phyloP scores from a whole-genome alignment of 2,888 invertebrate genomes.

The Cryptosula pallasiana region DNA sequence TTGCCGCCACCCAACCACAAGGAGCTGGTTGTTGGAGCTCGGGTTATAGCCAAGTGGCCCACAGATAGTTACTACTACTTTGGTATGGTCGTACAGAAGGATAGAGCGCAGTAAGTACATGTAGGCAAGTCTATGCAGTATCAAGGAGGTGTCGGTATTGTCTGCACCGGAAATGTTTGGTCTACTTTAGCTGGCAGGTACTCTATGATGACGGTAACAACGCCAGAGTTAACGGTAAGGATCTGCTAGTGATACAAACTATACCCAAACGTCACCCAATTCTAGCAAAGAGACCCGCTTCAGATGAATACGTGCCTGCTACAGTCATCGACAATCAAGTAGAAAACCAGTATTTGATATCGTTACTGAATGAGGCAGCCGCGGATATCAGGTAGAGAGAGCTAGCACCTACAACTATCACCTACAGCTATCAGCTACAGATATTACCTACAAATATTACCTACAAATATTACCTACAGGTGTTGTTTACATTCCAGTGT shows the following conservation, averaged over 20 bases:
- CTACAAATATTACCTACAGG: no score
- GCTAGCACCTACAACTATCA: no score
- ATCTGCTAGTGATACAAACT: background rate
- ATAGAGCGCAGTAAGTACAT: background rate
- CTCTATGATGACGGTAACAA: background rate
- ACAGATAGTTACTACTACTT: slow-evolving; percentile 8
- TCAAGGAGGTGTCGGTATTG: no score
- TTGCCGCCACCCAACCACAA: background rate
- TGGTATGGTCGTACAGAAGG: slow-evolving; percentile 15
- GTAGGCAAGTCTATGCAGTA: no score
- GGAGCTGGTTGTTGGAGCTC: background rate
- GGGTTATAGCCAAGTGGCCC: slow-evolving; percentile 9
- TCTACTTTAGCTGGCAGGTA: slow-evolving; percentile 1
- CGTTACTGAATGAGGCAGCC: background rate
- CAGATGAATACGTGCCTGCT: background rate
- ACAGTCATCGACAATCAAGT: background rate
- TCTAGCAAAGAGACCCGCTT: background rate
- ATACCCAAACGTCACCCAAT: slow-evolving; percentile 13
- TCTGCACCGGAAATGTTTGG: no score
- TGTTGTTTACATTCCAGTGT: background rate
- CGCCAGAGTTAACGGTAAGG: background rate
- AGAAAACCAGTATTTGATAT: background rate
- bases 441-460: no score
- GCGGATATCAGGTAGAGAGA: no score
- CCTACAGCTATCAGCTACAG: no score